phyloP scores from a whole-genome alignment of 1,140 invertebrate genomes.

The Drosophila burlai region DNA sequence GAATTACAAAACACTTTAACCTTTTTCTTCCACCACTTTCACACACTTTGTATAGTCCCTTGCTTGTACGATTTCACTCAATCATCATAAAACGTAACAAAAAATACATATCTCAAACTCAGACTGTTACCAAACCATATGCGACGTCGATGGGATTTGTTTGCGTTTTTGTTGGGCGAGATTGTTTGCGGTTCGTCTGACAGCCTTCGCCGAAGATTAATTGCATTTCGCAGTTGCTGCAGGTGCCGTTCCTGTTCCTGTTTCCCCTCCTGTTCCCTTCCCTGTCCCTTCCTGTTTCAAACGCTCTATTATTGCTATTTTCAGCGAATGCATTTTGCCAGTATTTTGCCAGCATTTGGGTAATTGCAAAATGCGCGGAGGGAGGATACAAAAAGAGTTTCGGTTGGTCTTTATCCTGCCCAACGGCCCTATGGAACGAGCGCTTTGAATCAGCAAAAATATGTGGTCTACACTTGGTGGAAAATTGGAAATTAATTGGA shows the following conservation, averaged over 20 bases:
- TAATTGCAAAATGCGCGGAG: slow-evolving; percentile 34
- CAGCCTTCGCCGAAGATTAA: slow-evolving; percentile 59
- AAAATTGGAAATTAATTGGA: neutral
- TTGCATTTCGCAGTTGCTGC: slow-evolving; percentile 51
- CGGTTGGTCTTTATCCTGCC: neutral
- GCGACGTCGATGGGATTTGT: slow-evolving; percentile 33
- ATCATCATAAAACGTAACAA: slow-evolving; percentile 51
- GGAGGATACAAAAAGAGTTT: slow-evolving; percentile 1
- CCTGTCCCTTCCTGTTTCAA: neutral
- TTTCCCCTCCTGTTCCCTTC: neutral
- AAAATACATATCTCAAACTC: slow-evolving; percentile 31
- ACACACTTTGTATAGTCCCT: neutral
- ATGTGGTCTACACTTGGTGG: neutral
- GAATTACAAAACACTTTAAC: slow-evolving; percentile 4
- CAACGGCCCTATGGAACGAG: neutral
- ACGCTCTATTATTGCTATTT: slow-evolving; percentile 25
- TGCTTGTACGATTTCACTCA: slow-evolving; percentile 33
- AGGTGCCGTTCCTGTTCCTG: slow-evolving; percentile 24
- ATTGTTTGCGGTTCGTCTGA: slow-evolving; percentile 50
- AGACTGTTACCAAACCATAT: slow-evolving; percentile 20
- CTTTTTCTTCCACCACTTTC: neutral
- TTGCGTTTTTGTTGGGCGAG: slow-evolving; percentile 24
- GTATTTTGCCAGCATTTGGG: slow-evolving; percentile 2
- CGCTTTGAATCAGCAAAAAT: neutral
- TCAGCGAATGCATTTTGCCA: slow-evolving; percentile 35